phyloP scores from a whole-genome alignment of 2,113 vertebrate genomes.

The Calypte anna region DNA sequence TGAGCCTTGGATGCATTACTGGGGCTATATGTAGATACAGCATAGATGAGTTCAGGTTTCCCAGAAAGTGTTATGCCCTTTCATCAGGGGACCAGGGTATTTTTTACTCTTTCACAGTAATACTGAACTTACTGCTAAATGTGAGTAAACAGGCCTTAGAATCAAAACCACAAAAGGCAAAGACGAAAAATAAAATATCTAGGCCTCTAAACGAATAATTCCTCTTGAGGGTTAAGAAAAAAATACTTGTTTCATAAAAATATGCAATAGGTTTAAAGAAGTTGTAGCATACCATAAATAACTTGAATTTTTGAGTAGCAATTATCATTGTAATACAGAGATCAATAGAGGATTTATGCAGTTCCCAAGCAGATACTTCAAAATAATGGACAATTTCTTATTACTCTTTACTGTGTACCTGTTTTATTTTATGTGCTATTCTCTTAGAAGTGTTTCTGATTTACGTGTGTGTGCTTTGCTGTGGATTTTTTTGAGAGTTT shows the following conservation, averaged over 20 bases:
- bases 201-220: neutral
- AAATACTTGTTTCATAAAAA: neutral
- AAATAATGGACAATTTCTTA: conserved; percentile 54
- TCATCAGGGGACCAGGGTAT: neutral
- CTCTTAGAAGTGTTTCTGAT: conserved; percentile 3
- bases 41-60: neutral
- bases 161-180: neutral
- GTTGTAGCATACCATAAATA: neutral
- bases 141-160: neutral
- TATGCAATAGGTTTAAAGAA: neutral
- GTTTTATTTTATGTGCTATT: conserved; percentile 33
- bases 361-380: conserved; percentile 41
- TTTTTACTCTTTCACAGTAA: neutral
- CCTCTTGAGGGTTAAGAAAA: neutral
- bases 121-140: neutral
- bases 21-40: neutral
- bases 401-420: conserved; percentile 36
- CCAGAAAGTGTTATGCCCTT: neutral
- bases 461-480: conserved; percentile 13
- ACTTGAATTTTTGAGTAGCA: conserved; percentile 32
- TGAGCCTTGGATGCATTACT: neutral
- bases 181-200: neutral
- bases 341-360: conserved; percentile 50
- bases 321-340: conserved; percentile 27
- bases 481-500: neutral